Base-by-base conservation (phyloP, 2,888 invertebrate species). In the Hirtodrosophila duncani region DNA sequence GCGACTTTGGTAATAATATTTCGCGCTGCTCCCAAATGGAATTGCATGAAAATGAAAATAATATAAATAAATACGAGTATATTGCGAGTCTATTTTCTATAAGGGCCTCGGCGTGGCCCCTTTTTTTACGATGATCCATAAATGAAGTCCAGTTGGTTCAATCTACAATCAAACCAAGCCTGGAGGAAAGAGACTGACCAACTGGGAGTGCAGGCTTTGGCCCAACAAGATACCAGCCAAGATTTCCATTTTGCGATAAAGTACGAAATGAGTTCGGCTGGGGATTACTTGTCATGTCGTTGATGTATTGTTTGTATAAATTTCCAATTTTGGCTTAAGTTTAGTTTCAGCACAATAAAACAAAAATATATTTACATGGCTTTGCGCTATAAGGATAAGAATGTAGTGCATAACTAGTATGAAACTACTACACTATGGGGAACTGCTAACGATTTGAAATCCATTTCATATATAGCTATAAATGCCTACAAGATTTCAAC, bases 31-130 rank as follows among this genome's bases (percentile, higher is more conserved):
- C 11, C 10, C 38, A 66, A 68, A 70, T 61, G 51, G 64, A 71
- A 58, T 70, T 66, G 63, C 62, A 74, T 68, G 34, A 67, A 59
- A 71, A 60, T 67, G n/a, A n/a, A n/a, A n/a, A n/a, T n/a, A n/a
- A n/a, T n/a, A n/a, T n/a, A n/a, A 61, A 63, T 62, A 68, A 65
- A 72, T 67, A n/a, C n/a, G n/a, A n/a, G n/a, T n/a, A 67, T 58
- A 65, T 51, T 48, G 50, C 41, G 43, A n/a, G 58, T 44, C 67
- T 62, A 57, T 48, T 61, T 52, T 57, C 44, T 44, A 48, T 52
- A 53, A 55, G 64, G 38, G n/a, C n/a, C 37, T 48, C 27, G 13
- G 27, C 27, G 42, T 48, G 26, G 23, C 9, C 16, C 10, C 10
- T 14, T 8, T 10, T 67, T 71, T 71, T 72, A 71, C 52, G 72